phyloP scores from a whole-genome alignment of 2,888 invertebrate genomes.

The Melanostoma scalare region DNA sequence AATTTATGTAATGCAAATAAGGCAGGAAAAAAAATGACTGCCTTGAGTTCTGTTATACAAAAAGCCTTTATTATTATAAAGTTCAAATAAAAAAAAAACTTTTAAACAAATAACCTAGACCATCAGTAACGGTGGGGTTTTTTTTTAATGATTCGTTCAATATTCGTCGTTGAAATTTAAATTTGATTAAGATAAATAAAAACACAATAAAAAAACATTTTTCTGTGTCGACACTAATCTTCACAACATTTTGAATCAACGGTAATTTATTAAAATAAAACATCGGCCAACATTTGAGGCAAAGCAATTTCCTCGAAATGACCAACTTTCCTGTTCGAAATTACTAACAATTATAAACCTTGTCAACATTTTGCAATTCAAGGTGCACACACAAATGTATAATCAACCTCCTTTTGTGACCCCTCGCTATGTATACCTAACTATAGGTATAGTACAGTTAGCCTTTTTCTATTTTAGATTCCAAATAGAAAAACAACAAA shows the following conservation, averaged over 20 bases:
- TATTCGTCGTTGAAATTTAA: too few species aligned
- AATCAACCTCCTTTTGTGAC: not conserved
- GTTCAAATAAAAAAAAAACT: too few species aligned
- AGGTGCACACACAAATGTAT: slow-evolving; percentile 23
- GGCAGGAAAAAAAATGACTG: too few species aligned
- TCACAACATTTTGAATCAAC: slow-evolving; percentile 7
- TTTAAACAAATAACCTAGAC: too few species aligned
- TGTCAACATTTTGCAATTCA: slow-evolving; percentile 62
- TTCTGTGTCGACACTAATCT: not conserved
- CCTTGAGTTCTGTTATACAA: too few species aligned
- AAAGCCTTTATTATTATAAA: too few species aligned
- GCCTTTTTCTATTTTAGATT: not conserved
- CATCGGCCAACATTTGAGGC: not conserved
- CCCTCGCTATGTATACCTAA: not conserved
- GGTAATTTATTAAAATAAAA: slow-evolving; percentile 20
- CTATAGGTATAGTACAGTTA: not conserved
- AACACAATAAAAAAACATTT: not conserved
- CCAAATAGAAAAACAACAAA: slow-evolving; percentile 34
- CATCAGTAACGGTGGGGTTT: too few species aligned
- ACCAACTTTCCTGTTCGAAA: slow-evolving; percentile 42
- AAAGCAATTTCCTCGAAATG: slow-evolving; percentile 45
- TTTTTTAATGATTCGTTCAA: too few species aligned
- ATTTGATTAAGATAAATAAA: not conserved
- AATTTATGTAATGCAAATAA: too few species aligned
- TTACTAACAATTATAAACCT: slow-evolving; percentile 48